Percentiles rank a stretch among this genome's conserved stretches.
Evolutionary conservation across 92 coral and sea anemone genomes (phyloP).

Genomic region (Actinernus sp.): DNA sequence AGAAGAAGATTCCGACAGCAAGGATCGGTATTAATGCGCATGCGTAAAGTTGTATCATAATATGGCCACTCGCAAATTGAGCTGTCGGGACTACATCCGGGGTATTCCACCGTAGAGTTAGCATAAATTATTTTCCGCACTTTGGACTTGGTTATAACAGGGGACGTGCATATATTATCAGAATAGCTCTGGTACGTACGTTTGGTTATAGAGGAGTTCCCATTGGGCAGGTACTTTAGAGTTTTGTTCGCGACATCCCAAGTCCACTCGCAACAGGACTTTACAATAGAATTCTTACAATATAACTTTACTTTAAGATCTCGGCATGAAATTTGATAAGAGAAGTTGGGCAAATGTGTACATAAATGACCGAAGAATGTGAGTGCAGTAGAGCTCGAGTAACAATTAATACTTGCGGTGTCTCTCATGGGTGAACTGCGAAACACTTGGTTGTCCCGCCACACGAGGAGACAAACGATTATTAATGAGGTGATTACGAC

Average conservation of each 20-base stretch:
- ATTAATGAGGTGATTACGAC: too few species aligned
- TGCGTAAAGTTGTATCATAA: neutral
- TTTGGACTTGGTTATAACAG: neutral
- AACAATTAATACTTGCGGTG: neutral
- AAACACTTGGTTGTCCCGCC: too few species aligned
- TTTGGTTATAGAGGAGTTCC: neutral
- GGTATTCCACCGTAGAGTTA: constrained; percentile 9
- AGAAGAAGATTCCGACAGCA: constrained; percentile 8
- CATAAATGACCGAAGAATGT: neutral
- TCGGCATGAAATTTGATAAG: neutral
- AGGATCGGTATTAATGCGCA: constrained; percentile 8
- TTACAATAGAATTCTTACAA: neutral
- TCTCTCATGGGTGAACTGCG: too few species aligned
- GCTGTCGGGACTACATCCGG: constrained; percentile 1
- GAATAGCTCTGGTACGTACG: neutral
- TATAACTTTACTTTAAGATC: neutral
- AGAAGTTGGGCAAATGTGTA: neutral
- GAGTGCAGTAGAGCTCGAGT: neutral
- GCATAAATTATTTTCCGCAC: neutral
- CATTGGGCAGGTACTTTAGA: neutral
- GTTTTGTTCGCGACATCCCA: neutral
- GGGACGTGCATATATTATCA: neutral
- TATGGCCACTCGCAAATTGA: neutral
- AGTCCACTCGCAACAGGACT: neutral
- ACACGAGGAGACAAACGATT: too few species aligned